A percentile compares a stretch with the other conserved stretches of the same genome.
Evolutionary conservation across 2,888 invertebrate genomes (phyloP).

Genomic region (Epiperipatus broadwayi): DNA sequence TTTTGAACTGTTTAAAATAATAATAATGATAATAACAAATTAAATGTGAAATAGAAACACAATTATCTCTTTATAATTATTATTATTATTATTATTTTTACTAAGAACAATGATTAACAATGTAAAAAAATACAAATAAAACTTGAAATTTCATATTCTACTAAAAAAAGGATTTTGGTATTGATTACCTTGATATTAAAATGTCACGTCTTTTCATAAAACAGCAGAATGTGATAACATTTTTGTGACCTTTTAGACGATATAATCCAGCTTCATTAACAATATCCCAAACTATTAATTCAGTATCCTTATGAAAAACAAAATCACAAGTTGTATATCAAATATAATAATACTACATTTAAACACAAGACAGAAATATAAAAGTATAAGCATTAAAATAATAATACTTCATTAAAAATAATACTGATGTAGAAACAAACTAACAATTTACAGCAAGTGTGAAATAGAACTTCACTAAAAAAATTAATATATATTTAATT

Average conservation of each 20-base stretch:
- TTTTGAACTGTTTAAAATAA: slow-evolving; percentile 49
- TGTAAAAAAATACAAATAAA: slow-evolving; percentile 17
- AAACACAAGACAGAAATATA: slow-evolving; percentile 4
- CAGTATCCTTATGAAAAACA: slow-evolving; percentile 52
- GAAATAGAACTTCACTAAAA: too few relatives aligned
- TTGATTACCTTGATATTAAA: slow-evolving; percentile 28
- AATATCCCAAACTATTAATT: slow-evolving; percentile 83
- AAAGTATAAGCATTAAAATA: background rate
- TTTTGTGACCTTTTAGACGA: slow-evolving; percentile 77
- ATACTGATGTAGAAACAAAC: too few relatives aligned
- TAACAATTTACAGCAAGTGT: too few relatives aligned
- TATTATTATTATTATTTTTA: slow-evolving; percentile 48
- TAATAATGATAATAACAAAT: background rate
- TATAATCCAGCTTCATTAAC: slow-evolving; percentile 75
- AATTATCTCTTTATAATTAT: slow-evolving; percentile 10
- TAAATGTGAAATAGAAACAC: slow-evolving; percentile 1
- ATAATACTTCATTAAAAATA: too few relatives aligned
- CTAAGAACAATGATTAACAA: slow-evolving; percentile 39
- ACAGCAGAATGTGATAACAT: slow-evolving; percentile 50
- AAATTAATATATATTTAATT: too few relatives aligned
- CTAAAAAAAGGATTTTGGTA: background rate
- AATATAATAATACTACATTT: background rate
- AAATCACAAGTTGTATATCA: background rate
- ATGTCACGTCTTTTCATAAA: slow-evolving; percentile 28
- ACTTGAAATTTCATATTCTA: slow-evolving; percentile 9